Evolutionary conservation across 2,113 vertebrate genomes (phyloP).

Genomic region (Rhinolophus ferrumequinum): DNA sequence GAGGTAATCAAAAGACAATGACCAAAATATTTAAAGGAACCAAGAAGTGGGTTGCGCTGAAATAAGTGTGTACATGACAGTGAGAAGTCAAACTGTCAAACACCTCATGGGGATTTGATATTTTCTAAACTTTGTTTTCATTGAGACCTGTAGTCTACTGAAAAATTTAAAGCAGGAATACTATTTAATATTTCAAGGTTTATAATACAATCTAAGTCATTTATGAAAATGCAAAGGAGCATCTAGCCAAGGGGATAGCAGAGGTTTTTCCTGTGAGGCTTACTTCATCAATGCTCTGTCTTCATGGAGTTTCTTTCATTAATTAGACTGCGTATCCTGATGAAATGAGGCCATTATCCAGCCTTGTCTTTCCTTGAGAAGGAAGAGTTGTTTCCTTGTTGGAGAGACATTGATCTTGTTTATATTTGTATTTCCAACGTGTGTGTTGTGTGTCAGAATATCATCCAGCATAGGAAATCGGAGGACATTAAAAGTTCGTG

Average conservation of each 20-base stretch:
- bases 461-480: neutral
- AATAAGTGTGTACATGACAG: neutral
- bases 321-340: neutral
- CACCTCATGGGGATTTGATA: neutral
- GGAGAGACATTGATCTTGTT: neutral
- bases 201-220: neutral
- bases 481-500: neutral
- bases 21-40: slow-evolving; percentile 50
- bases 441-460: neutral
- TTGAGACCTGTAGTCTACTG: neutral
- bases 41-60: neutral
- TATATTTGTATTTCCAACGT: neutral
- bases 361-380: slow-evolving; percentile 16
- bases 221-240: neutral
- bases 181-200: slow-evolving; percentile 19
- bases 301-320: neutral
- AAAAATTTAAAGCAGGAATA: slow-evolving; percentile 15
- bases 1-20: slow-evolving; percentile 10
- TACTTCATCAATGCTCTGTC: neutral
- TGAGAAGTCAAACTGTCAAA: neutral
- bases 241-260: neutral
- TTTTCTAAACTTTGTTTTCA: slow-evolving; percentile 28
- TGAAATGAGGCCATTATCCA: neutral
- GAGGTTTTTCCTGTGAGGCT: neutral
- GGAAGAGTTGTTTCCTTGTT: neutral